Evolutionary conservation across 2,797 vertebrate species (phyloP).

Genomic region (Labeo calbasu): DNA sequence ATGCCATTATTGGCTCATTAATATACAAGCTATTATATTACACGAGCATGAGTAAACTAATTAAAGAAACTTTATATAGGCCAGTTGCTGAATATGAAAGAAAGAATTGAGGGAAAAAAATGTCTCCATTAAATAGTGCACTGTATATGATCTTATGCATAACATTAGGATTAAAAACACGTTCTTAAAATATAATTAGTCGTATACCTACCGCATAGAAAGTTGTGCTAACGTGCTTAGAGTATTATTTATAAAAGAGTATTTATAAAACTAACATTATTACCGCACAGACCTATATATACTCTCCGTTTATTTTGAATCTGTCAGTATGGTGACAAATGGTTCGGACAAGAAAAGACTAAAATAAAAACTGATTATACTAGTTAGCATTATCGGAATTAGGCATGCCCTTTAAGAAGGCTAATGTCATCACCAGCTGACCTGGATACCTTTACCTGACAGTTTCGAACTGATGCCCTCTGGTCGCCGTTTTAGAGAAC

Average conservation of each 20-base stretch:
- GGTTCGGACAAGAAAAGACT: background rate
- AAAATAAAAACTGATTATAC: background rate
- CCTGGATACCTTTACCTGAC: background rate
- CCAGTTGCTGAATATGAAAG: constrained; percentile 28
- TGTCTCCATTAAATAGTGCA: constrained; percentile 4
- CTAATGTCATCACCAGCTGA: background rate
- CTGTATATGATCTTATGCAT: background rate
- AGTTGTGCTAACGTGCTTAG: background rate
- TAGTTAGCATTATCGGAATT: background rate
- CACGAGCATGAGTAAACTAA: constrained; percentile 41
- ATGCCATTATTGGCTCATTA: constrained; percentile 55
- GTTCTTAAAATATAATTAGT: background rate
- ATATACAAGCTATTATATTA: constrained; percentile 55
- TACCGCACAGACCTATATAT: background rate
- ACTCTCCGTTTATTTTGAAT: background rate
- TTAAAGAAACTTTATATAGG: constrained; percentile 51
- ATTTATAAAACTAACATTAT: background rate
- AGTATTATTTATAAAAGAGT: background rate
- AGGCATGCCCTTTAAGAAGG: background rate
- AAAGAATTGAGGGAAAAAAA: constrained; percentile 3
- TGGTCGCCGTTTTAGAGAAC: background rate
- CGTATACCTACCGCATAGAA: background rate
- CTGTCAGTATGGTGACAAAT: background rate
- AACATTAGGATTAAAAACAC: background rate
- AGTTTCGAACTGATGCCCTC: constrained; percentile 9